Conservation (phyloP, 1,140 invertebrate species). For the Papilio glaucus region DNA sequence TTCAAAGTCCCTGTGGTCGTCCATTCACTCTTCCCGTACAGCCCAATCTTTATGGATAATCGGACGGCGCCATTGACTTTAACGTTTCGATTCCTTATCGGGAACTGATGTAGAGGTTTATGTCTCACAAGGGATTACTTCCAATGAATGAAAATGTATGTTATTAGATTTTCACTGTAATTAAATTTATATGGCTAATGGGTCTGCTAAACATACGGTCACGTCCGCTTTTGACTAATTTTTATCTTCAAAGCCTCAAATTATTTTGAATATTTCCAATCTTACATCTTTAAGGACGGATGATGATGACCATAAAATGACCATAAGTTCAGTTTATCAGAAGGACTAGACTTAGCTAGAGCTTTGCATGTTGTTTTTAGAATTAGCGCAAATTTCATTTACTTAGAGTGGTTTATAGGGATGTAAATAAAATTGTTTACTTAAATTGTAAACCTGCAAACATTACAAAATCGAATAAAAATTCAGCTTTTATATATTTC, state of each 20-base stretch:
- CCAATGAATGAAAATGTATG: background rate
- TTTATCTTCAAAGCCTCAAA: too few species aligned
- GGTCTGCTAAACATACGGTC: too few species aligned
- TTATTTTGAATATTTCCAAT: too few species aligned
- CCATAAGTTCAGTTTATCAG: too few species aligned
- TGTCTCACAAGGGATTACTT: background rate
- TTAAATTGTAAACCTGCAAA: background rate
- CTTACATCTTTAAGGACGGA: too few species aligned
- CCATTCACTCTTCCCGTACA: background rate
- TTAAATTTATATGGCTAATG: background rate
- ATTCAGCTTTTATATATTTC: background rate
- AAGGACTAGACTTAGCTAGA: too few species aligned
- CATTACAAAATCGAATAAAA: background rate
- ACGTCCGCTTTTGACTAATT: too few species aligned
- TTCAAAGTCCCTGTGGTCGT: background rate
- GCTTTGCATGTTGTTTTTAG: too few species aligned
- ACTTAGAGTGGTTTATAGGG: too few species aligned
- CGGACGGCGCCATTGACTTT: background rate
- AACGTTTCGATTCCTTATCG: background rate
- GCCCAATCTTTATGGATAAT: constrained; percentile 2
- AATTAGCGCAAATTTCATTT: too few species aligned
- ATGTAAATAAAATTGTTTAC: background rate
- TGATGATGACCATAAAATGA: too few species aligned
- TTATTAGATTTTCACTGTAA: background rate
- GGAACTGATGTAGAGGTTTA: background rate